A percentile compares a stretch with the other conserved stretches of the same genome.
phyloP scores from a whole-genome alignment of 2,888 invertebrate genomes.

The Mantis religiosa region DNA sequence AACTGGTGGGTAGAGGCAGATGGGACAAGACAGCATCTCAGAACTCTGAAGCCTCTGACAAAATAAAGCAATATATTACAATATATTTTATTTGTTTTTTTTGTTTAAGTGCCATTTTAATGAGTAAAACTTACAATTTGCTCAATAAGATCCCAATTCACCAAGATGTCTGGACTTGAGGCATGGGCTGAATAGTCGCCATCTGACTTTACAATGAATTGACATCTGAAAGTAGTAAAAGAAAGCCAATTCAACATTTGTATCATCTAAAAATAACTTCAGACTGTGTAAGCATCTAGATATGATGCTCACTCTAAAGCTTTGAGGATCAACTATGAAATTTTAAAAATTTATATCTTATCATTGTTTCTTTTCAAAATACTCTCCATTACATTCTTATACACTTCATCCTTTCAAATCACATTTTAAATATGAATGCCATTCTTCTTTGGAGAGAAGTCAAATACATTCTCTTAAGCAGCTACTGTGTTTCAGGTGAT shows the following conservation, averaged over 20 bases:
- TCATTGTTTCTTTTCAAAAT: too few relatives aligned
- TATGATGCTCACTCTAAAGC: too few relatives aligned
- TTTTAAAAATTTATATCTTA: too few relatives aligned
- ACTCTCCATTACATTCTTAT: too few relatives aligned
- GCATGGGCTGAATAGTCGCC: conserved; percentile 75
- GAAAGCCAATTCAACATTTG: neutral
- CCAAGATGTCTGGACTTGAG: conserved; percentile 80
- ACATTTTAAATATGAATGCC: too few relatives aligned
- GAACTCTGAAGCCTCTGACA: conserved; percentile 58
- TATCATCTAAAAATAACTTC: too few relatives aligned
- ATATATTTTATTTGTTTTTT: neutral
- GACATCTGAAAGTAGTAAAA: conserved; percentile 64
- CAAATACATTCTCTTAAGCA: too few relatives aligned
- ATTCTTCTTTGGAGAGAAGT: too few relatives aligned
- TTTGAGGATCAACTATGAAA: too few relatives aligned
- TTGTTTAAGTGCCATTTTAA: neutral
- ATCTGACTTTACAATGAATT: conserved; percentile 84
- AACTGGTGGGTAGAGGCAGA: conserved; percentile 81
- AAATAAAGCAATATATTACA: neutral
- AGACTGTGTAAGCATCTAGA: too few relatives aligned
- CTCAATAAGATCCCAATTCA: conserved; percentile 89
- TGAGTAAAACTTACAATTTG: conserved; percentile 70
- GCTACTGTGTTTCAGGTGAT: too few relatives aligned
- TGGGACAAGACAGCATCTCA: conserved; percentile 77
- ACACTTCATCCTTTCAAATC: too few relatives aligned